Conservation (phyloP, 2,888 invertebrate species). For the Salpingus planirostris region DNA sequence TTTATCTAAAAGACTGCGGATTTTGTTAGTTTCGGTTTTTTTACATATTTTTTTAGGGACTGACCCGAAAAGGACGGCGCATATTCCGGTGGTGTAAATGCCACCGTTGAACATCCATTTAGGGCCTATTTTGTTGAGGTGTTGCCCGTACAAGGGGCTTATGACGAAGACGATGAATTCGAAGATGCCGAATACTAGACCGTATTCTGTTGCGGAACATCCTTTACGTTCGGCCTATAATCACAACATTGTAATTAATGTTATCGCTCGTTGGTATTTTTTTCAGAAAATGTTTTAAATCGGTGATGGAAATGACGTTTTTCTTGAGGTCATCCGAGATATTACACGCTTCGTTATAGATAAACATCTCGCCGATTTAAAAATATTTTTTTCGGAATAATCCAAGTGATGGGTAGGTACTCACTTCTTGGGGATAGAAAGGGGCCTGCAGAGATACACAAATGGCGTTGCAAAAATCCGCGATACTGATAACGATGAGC, state of each 20-base stretch:
- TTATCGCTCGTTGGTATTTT: too few relatives aligned
- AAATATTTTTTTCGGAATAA: too few relatives aligned
- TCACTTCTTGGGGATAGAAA: slow-evolving; percentile 76
- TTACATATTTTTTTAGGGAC: slow-evolving; percentile 15
- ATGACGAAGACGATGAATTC: slow-evolving; percentile 74
- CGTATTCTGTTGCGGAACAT: slow-evolving; percentile 73
- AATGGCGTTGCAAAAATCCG: slow-evolving; percentile 76
- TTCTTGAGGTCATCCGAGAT: too few relatives aligned
- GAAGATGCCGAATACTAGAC: slow-evolving; percentile 80
- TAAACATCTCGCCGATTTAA: too few relatives aligned
- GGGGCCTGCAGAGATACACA: slow-evolving; percentile 80
- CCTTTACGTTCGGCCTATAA: slow-evolving; percentile 70
- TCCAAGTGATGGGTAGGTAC: too few relatives aligned
- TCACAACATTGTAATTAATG: too few relatives aligned
- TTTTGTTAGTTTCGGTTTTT: too few relatives aligned
- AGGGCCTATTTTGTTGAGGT: slow-evolving; percentile 69
- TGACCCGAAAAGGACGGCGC: slow-evolving; percentile 76
- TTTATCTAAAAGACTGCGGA: slow-evolving; percentile 57
- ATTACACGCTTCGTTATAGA: too few relatives aligned
- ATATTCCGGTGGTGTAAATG: slow-evolving; percentile 72
- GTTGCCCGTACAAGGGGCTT: slow-evolving; percentile 74
- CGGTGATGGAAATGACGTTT: too few relatives aligned
- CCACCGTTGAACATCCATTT: slow-evolving; percentile 75
- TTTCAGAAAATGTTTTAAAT: too few relatives aligned
- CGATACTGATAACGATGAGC: slow-evolving; percentile 66